Evolutionary conservation across 1,140 invertebrate genomes (phyloP).

Genomic region (Conus betulinus): DNA sequence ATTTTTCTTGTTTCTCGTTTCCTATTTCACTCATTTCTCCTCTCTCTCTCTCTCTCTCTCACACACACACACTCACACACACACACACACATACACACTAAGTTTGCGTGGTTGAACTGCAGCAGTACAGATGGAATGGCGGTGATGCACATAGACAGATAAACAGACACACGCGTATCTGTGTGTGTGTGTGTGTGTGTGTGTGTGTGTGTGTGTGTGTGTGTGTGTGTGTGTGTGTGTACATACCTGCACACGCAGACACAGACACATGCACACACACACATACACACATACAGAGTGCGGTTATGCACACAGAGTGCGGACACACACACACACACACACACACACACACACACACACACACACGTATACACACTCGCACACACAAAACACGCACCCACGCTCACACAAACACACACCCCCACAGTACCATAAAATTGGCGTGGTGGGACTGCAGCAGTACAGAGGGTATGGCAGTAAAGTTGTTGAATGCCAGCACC

Average conservation of each 20-base stretch:
- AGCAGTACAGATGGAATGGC: not conserved
- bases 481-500: constrained; percentile 75
- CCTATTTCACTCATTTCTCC: too few relatives aligned
- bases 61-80: too few relatives aligned
- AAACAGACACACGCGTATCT: not conserved
- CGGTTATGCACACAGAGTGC: too few relatives aligned
- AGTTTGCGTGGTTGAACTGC: not conserved
- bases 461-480: constrained; percentile 67
- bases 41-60: not conserved
- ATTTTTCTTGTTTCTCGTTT: too few relatives aligned
- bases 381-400: not conserved
- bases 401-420: not conserved
- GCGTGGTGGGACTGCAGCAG: constrained; percentile 61
- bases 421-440: constrained; percentile 38
- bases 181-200: constrained; percentile 55
- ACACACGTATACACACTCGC: not conserved
- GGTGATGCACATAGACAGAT: not conserved
- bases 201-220: constrained; percentile 60
- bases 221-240: constrained; percentile 66
- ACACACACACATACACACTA: too few relatives aligned
- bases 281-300: too few relatives aligned
- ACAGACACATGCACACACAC: too few relatives aligned
- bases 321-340: too few relatives aligned
- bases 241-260: too few relatives aligned
- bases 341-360: constrained; percentile 10